A percentile compares a stretch with the other conserved stretches of the same genome.
phyloP scores from a whole-genome alignment of 2,797 vertebrate species.

The Philypnodon macrostomus region DNA sequence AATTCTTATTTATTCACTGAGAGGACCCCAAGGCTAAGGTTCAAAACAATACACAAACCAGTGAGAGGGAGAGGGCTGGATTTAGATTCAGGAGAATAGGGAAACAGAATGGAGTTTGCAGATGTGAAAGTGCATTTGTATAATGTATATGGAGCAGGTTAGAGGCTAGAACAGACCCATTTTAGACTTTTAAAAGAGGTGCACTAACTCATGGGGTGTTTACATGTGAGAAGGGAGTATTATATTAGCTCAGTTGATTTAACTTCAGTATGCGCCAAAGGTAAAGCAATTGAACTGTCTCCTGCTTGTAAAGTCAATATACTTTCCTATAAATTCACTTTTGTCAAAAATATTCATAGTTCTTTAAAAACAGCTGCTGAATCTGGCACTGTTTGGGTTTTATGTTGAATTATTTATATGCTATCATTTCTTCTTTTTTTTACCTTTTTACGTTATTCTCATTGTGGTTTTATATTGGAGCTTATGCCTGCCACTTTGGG shows the following conservation, averaged over 20 bases:
- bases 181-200: conserved; percentile 47
- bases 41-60: conserved; percentile 63
- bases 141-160: conserved; percentile 58
- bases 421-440: no score
- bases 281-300: no score
- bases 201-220: conserved; percentile 5
- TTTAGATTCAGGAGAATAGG: conserved; percentile 16
- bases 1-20: conserved; percentile 74
- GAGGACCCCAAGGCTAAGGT: conserved; percentile 64
- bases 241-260: neutral
- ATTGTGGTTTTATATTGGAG: no score
- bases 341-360: no score
- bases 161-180: conserved; percentile 63
- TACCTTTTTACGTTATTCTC: no score
- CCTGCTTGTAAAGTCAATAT: no score
- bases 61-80: conserved; percentile 6
- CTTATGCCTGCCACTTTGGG: no score
- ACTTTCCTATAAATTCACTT: no score
- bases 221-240: neutral
- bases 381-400: no score
- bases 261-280: no score
- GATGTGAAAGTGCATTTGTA: conserved; percentile 51
- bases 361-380: no score
- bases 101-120: conserved; percentile 39
- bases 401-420: conserved; percentile 69